Evolutionary conservation across 2,888 invertebrate species (phyloP).

Genomic region (Taenaris catops): DNA sequence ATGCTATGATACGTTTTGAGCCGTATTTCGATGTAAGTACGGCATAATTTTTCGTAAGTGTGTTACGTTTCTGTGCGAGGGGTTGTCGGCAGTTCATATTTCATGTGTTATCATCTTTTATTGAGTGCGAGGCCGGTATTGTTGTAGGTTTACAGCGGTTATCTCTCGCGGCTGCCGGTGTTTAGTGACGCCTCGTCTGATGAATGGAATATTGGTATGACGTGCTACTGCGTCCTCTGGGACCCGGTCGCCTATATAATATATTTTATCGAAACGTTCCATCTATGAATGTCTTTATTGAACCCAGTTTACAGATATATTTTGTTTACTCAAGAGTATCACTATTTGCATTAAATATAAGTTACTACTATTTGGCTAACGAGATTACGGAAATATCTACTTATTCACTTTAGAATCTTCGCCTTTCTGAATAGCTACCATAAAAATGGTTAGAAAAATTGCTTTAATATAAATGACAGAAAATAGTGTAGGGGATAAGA

Average conservation of each 20-base stretch:
- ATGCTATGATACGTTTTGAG: constrained; percentile 20
- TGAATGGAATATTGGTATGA: constrained; percentile 67
- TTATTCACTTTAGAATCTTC: no score
- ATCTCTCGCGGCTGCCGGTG: constrained; percentile 65
- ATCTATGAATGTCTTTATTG: constrained; percentile 19
- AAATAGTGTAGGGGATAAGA: no score
- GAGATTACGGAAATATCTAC: no score
- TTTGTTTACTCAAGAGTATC: no score
- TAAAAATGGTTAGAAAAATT: no score
- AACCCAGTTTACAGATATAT: constrained; percentile 16
- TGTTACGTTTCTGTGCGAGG: constrained; percentile 35
- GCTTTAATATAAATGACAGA: no score
- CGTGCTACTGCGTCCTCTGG: constrained; percentile 32
- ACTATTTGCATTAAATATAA: no score
- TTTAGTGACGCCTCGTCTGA: constrained; percentile 66
- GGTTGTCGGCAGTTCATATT: constrained; percentile 74
- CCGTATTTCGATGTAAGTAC: constrained; percentile 28
- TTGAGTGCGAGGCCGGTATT: constrained; percentile 76
- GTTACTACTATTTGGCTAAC: no score
- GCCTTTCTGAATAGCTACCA: no score
- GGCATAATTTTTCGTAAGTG: constrained; percentile 29
- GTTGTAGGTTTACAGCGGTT: constrained; percentile 77
- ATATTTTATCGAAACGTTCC: constrained; percentile 23
- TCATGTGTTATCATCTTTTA: constrained; percentile 80
- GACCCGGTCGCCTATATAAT: constrained; percentile 27